phyloP scores from a whole-genome alignment of 2,797 vertebrate genomes.

The Passerculus sandwichensis region DNA sequence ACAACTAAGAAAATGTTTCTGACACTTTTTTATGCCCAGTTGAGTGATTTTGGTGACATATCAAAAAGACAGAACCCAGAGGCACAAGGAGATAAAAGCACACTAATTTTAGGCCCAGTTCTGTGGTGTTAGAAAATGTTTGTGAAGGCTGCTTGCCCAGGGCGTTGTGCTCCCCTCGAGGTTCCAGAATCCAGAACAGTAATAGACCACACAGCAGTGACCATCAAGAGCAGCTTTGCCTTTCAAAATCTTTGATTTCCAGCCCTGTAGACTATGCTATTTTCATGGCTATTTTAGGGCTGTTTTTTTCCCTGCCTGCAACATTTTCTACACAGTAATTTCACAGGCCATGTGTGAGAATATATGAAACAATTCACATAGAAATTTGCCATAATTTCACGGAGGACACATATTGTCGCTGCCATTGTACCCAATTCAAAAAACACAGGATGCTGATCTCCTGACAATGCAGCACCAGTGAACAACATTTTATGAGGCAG shows the following conservation, averaged over 20 bases:
- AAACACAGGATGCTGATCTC: conserved; percentile 51
- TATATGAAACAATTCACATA: background rate
- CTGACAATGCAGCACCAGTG: background rate
- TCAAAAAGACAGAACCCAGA: background rate
- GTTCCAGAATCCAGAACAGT: background rate
- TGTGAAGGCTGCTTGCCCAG: background rate
- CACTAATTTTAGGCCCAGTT: background rate
- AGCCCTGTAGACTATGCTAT: background rate
- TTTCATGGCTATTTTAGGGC: background rate
- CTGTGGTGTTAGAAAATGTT: background rate
- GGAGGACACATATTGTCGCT: conserved; percentile 5
- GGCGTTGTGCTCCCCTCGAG: background rate
- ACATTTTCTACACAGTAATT: background rate
- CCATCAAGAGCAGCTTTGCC: background rate
- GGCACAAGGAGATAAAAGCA: background rate
- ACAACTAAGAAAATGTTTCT: background rate
- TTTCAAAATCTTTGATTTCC: background rate
- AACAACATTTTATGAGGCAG: background rate
- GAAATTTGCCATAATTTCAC: background rate
- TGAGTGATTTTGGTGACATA: background rate
- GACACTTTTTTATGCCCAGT: background rate
- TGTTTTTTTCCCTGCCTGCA: background rate
- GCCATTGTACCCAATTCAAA: conserved; percentile 28
- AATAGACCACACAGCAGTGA: background rate
- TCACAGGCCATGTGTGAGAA: background rate